phyloP scores from a whole-genome alignment of 2,113 vertebrate species.

The Dicentrarchus labrax region DNA sequence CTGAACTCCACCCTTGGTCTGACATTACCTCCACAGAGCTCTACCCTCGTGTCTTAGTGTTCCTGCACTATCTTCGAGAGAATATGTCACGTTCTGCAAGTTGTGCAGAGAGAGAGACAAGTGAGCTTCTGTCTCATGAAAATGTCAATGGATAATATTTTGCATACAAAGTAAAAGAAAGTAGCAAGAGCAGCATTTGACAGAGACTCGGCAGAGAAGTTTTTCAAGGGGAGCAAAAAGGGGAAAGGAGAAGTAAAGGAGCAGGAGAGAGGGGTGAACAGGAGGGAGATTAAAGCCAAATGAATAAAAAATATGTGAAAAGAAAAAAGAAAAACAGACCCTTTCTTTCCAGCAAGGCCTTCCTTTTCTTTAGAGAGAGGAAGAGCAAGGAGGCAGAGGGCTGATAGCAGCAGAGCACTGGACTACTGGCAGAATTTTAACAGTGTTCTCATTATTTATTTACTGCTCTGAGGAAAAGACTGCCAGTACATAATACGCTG shows the following conservation, averaged over 20 bases:
- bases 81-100: neutral
- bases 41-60: neutral
- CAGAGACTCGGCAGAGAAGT: neutral
- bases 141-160: conserved; percentile 64
- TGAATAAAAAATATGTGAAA: conserved; percentile 23
- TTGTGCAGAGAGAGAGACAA: neutral
- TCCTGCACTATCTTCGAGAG: neutral
- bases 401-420: conserved; percentile 42
- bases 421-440: conserved; percentile 80
- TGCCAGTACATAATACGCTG: conserved; percentile 49
- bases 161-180: conserved; percentile 43
- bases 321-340: conserved; percentile 10
- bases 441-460: conserved; percentile 83
- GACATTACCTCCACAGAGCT: conserved; percentile 4
- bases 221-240: conserved; percentile 22
- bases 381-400: conserved; percentile 37
- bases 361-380: conserved; percentile 35
- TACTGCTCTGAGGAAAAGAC: conserved; percentile 62
- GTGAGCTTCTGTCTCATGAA: conserved; percentile 42
- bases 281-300: conserved; percentile 21
- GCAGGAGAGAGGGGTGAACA: neutral
- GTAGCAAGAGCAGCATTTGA: conserved; percentile 5
- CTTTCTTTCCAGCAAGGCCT: conserved; percentile 34
- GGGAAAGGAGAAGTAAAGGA: conserved; percentile 23
- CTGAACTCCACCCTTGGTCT: conserved; percentile 39